Evolutionary conservation across 53 echinoderm and acorn worm species (phyloP).

Genomic region (Glandiceps talaboti): DNA sequence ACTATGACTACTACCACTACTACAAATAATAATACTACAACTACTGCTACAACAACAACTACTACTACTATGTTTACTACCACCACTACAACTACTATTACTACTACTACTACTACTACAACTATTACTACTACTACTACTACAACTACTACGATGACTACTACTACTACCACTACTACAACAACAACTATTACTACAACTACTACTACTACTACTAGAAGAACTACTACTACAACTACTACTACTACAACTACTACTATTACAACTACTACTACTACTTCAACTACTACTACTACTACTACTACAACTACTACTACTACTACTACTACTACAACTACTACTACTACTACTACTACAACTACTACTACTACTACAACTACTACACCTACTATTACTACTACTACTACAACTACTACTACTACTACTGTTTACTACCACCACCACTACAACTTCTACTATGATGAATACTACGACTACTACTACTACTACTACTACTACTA

Average conservation of each 20-base stretch:
- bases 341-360: conserved; percentile 8
- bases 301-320: conserved; percentile 6
- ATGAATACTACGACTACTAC: conserved; percentile 7
- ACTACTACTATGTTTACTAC: too few relatives aligned
- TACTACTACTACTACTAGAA: conserved; percentile 11
- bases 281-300: too few relatives aligned
- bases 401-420: conserved; percentile 10
- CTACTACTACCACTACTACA: conserved; percentile 9
- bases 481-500: conserved; percentile 13
- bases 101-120: too few relatives aligned
- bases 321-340: conserved; percentile 11
- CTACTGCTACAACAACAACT: too few relatives aligned
- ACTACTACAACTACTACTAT: conserved; percentile 11
- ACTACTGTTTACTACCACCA: conserved; percentile 10
- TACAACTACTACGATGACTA: conserved; percentile 7
- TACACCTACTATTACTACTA: too few relatives aligned
- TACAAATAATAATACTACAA: too few relatives aligned
- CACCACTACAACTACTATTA: too few relatives aligned
- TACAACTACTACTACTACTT: conserved; percentile 11
- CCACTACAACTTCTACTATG: conserved; percentile 8
- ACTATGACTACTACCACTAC: too few relatives aligned
- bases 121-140: too few relatives aligned
- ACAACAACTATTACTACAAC: conserved; percentile 9
- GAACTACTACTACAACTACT: conserved; percentile 8
- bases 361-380: too few relatives aligned